phyloP scores from a whole-genome alignment of 1,140 invertebrate species.

The Psilanteris sp. region DNA sequence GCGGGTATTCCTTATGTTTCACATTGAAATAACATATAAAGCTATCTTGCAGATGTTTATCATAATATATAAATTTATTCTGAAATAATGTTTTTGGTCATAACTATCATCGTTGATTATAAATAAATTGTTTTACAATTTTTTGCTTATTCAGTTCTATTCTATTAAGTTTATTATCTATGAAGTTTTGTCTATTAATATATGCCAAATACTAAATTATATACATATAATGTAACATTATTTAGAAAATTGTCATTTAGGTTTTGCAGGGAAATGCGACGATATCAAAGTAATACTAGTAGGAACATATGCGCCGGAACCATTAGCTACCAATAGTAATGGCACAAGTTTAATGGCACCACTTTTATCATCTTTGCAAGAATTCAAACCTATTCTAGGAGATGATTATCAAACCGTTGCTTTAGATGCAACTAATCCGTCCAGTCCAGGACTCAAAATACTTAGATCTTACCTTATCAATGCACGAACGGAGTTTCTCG shows the following conservation, averaged over 20 bases:
- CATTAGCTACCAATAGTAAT: conserved; percentile 72
- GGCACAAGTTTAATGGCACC: conserved; percentile 71
- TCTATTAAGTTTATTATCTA: too few species aligned
- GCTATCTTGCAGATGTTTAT: too few species aligned
- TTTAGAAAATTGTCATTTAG: conserved; percentile 64
- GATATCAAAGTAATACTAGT: conserved; percentile 77
- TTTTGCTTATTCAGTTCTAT: too few species aligned
- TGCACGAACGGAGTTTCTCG: conserved; percentile 74
- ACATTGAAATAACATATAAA: too few species aligned
- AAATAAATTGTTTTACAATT: too few species aligned
- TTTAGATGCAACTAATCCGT: conserved; percentile 77
- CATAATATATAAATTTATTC: too few species aligned
- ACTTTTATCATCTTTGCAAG: conserved; percentile 74
- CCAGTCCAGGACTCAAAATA: conserved; percentile 77
- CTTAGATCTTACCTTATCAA: conserved; percentile 76
- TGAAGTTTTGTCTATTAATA: too few species aligned
- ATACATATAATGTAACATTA: too few species aligned
- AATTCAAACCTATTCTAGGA: conserved; percentile 75
- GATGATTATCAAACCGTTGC: conserved; percentile 75
- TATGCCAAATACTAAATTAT: too few species aligned
- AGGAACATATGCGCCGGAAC: conserved; percentile 77
- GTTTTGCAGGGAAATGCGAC: conserved; percentile 76
- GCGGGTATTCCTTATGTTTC: too few species aligned
- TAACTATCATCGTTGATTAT: too few species aligned
- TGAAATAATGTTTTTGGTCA: too few species aligned